A percentile compares a stretch with the other conserved stretches of the same genome.
Conservation (phyloP, 2,888 invertebrate genomes). For the Cyrtodaria siliqua region DNA sequence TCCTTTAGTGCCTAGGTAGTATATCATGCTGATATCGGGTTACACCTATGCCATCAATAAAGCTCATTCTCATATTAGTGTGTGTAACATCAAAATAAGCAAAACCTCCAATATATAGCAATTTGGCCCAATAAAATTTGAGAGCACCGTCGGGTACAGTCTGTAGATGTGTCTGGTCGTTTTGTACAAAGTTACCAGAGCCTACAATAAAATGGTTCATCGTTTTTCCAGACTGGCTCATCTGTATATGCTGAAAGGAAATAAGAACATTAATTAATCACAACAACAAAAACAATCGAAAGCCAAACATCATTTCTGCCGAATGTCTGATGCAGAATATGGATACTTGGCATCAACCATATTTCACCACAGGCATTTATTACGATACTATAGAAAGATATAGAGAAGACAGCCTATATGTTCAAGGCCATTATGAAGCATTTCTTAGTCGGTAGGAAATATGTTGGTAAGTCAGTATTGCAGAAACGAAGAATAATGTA, state of each 20-base stretch:
- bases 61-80: constrained; percentile 75
- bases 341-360: too few relatives aligned
- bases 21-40: constrained; percentile 71
- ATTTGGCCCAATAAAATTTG: constrained; percentile 84
- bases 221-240: constrained; percentile 62
- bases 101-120: constrained; percentile 82
- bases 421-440: too few relatives aligned
- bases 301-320: too few relatives aligned
- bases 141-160: constrained; percentile 76
- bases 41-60: constrained; percentile 72
- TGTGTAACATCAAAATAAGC: constrained; percentile 76
- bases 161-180: constrained; percentile 76
- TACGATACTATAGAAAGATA: too few relatives aligned
- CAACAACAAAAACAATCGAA: too few relatives aligned
- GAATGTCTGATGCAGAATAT: too few relatives aligned
- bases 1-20: constrained; percentile 62
- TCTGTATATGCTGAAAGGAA: constrained; percentile 79
- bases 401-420: too few relatives aligned
- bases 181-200: constrained; percentile 85
- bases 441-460: too few relatives aligned
- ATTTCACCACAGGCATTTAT: too few relatives aligned
- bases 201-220: constrained; percentile 86
- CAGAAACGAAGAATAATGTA: too few relatives aligned
- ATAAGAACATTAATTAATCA: too few relatives aligned
- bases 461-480: too few relatives aligned